Evolutionary conservation across 2,113 vertebrate species (phyloP).

Genomic region (Atherinomorus stipes): DNA sequence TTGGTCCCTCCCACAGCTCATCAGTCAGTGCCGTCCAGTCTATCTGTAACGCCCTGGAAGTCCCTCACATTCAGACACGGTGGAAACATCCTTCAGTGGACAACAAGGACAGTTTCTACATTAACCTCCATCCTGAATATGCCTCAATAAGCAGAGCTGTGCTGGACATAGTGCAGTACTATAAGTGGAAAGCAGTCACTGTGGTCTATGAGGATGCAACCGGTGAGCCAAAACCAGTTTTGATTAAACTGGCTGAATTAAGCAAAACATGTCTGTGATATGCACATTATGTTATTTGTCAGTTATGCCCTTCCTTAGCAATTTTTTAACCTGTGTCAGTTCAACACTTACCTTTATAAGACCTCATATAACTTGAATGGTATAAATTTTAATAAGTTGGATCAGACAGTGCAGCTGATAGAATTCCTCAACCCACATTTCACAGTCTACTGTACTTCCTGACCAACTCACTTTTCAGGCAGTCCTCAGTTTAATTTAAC

Average conservation of each 20-base stretch:
- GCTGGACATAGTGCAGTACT: constrained; percentile 93
- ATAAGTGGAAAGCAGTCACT: constrained; percentile 95
- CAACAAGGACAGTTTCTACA: constrained; percentile 94
- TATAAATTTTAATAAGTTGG: too few relatives aligned
- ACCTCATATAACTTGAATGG: too few relatives aligned
- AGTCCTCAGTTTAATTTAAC: too few relatives aligned
- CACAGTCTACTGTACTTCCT: too few relatives aligned
- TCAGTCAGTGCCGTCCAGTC: constrained; percentile 97
- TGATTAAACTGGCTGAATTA: too few relatives aligned
- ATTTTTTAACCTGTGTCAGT: too few relatives aligned
- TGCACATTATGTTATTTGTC: too few relatives aligned
- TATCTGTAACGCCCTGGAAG: constrained; percentile 97
- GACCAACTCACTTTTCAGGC: too few relatives aligned
- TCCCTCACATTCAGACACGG: constrained; percentile 97
- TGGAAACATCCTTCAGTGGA: constrained; percentile 97
- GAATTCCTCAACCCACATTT: too few relatives aligned
- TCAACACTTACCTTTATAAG: too few relatives aligned
- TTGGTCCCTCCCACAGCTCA: constrained; percentile 96
- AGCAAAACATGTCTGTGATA: not conserved
- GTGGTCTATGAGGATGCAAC: constrained; percentile 98
- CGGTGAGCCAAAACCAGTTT: constrained; percentile 79
- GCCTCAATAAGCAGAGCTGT: constrained; percentile 93
- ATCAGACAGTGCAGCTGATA: too few relatives aligned
- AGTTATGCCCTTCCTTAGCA: too few relatives aligned
- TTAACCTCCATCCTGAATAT: constrained; percentile 97